Conservation (phyloP, 1,140 invertebrate species). For the Potamilus streckersoni region DNA sequence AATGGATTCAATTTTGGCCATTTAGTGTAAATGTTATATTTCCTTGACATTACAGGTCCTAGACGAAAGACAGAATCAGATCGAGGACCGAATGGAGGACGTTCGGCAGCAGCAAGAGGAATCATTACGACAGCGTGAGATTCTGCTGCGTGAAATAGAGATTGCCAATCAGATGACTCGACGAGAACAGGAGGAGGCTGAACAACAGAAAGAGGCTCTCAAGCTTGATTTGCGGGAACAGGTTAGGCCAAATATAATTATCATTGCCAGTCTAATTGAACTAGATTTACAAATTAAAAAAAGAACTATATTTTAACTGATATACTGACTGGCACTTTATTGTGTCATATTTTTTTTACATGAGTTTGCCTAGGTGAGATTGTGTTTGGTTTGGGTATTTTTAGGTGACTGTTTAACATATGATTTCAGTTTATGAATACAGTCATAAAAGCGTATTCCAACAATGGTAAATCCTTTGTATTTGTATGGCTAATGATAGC, state of each 20-base stretch:
- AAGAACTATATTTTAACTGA: too few relatives aligned
- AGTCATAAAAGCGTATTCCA: too few relatives aligned
- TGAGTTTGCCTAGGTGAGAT: too few relatives aligned
- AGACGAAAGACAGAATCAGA: constrained; percentile 61
- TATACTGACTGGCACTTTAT: too few relatives aligned
- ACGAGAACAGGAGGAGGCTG: constrained; percentile 55
- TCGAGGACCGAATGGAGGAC: constrained; percentile 56
- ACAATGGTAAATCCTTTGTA: too few relatives aligned
- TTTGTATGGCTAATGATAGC: too few relatives aligned
- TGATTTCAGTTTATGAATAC: too few relatives aligned
- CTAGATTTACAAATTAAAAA: not conserved
- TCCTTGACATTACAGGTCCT: constrained; percentile 50
- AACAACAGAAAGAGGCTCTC: constrained; percentile 48
- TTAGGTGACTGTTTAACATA: too few relatives aligned
- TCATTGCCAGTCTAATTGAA: not conserved
- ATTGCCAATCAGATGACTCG: constrained; percentile 63
- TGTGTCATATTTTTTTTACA: too few relatives aligned
- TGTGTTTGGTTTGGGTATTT: too few relatives aligned
- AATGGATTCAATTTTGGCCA: too few relatives aligned
- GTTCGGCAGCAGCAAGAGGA: constrained; percentile 58
- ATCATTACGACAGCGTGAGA: constrained; percentile 61
- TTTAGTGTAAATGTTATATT: too few relatives aligned
- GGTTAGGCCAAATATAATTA: constrained; percentile 35
- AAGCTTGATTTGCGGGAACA: constrained; percentile 62
- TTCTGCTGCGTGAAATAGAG: constrained; percentile 65